Evolutionary conservation across 2,797 vertebrate genomes (phyloP).

Genomic region (Carapus acus): DNA sequence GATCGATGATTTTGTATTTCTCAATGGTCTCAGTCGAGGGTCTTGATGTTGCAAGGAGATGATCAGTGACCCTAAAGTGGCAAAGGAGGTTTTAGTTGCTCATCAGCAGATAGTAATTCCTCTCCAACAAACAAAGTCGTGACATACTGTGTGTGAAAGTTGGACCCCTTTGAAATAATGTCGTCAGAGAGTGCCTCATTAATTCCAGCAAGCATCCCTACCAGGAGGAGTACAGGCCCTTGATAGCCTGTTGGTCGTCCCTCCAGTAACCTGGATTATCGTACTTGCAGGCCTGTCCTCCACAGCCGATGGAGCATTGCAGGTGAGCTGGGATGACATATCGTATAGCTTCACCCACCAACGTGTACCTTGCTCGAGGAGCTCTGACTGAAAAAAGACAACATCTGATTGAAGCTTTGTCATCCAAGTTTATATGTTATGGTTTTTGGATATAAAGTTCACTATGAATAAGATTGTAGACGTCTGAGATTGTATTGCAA

Average conservation of each 20-base stretch:
- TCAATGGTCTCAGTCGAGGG: slow-evolving; percentile 91
- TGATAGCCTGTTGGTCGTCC: slow-evolving; percentile 85
- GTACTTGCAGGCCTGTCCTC: slow-evolving; percentile 91
- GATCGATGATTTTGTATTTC: slow-evolving; percentile 85
- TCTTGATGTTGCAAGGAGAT: slow-evolving; percentile 89
- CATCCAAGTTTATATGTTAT: no score
- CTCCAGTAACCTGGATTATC: slow-evolving; percentile 88
- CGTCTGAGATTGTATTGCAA: background rate
- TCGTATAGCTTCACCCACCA: slow-evolving; percentile 87
- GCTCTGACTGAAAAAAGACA: slow-evolving; percentile 67
- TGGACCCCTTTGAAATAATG: no score
- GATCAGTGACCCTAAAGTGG: slow-evolving; percentile 84
- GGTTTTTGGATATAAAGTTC: no score
- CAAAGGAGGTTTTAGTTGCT: no score
- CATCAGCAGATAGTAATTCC: no score
- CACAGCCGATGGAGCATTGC: slow-evolving; percentile 91
- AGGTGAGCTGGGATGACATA: slow-evolving; percentile 83
- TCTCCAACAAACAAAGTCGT: no score
- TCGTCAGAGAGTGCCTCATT: no score
- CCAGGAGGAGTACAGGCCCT: slow-evolving; percentile 94
- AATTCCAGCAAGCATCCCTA: no score
- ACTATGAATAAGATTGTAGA: no score
- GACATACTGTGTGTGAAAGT: no score
- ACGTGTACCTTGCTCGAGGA: slow-evolving; percentile 84
- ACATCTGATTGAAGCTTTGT: background rate